These are phyloP conservation scores for Globia sparganii DNA, from an alignment of 2,888 invertebrate genomes.

Conservation along the genomic window DNA sequence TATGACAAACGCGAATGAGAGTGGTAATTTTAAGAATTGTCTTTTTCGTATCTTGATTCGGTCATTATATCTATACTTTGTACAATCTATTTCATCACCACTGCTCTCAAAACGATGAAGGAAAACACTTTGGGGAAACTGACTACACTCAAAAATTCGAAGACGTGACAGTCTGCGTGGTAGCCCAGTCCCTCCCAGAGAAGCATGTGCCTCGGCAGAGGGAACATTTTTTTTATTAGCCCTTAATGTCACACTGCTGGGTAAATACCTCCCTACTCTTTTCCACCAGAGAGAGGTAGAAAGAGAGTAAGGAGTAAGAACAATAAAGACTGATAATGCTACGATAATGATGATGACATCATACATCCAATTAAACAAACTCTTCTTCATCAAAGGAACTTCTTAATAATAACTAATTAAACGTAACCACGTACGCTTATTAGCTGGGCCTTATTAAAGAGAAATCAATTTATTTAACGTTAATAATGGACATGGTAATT, in stretches of 20 bases:
- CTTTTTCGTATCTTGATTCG: neutral
- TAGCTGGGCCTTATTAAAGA: slow-evolving; percentile 71
- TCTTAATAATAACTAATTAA: slow-evolving; percentile 53
- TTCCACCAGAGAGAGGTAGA: too few species aligned
- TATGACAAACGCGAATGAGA: neutral
- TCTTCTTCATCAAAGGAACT: slow-evolving; percentile 2
- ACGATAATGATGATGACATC: neutral
- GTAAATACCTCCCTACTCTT: too few species aligned
- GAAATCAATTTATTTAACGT: slow-evolving; percentile 79
- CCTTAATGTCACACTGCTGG: too few species aligned
- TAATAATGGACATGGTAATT: slow-evolving; percentile 82
- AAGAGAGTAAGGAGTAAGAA: neutral
- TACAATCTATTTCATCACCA: neutral
- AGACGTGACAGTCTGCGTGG: neutral
- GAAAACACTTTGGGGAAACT: neutral
- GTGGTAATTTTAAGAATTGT: slow-evolving; percentile 20
- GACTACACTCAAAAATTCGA: too few species aligned
- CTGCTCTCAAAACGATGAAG: neutral
- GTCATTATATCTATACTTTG: neutral
- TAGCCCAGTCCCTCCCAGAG: neutral
- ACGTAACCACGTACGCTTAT: slow-evolving; percentile 57
- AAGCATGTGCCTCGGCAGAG: too few species aligned
- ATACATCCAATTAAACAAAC: slow-evolving; percentile 19
- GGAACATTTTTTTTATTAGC: neutral
- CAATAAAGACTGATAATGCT: neutral